A percentile compares a stretch with the other conserved stretches of the same genome.
Conservation (phyloP, 2,113 vertebrate genomes). For the Pterocles orientalis region DNA sequence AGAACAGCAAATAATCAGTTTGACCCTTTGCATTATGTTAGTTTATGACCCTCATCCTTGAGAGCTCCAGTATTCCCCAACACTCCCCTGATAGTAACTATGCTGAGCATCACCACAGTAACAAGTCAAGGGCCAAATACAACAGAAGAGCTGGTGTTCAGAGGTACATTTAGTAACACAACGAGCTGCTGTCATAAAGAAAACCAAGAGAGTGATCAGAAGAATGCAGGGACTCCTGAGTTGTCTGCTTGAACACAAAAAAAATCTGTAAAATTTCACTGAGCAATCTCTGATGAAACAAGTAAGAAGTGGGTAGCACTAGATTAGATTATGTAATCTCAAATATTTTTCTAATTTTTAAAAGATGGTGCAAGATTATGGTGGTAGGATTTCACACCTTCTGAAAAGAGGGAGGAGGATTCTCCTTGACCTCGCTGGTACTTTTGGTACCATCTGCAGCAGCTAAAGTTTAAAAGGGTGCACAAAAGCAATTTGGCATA, state of each 20-base stretch:
- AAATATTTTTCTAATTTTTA: neutral
- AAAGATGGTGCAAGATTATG: neutral
- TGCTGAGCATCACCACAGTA: neutral
- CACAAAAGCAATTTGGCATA: neutral
- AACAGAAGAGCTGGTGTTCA: neutral
- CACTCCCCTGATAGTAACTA: neutral
- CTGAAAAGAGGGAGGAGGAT: neutral
- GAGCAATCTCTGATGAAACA: neutral
- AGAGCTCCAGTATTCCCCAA: neutral
- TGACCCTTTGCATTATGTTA: neutral
- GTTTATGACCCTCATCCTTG: neutral
- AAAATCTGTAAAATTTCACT: neutral
- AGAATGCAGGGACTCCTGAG: accelerated
- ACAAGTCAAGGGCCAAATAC: neutral
- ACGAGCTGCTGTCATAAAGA: neutral
- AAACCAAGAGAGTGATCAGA: neutral
- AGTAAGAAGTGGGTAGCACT: neutral
- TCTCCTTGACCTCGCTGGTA: neutral
- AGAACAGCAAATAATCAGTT: neutral
- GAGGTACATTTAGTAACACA: neutral
- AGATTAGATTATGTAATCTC: neutral
- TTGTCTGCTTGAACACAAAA: neutral
- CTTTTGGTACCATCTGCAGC: neutral
- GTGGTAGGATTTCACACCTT: neutral
- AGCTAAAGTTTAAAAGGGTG: neutral